Evolutionary conservation across 2,888 invertebrate genomes (phyloP).

Genomic region (Leucoptera coffeella): DNA sequence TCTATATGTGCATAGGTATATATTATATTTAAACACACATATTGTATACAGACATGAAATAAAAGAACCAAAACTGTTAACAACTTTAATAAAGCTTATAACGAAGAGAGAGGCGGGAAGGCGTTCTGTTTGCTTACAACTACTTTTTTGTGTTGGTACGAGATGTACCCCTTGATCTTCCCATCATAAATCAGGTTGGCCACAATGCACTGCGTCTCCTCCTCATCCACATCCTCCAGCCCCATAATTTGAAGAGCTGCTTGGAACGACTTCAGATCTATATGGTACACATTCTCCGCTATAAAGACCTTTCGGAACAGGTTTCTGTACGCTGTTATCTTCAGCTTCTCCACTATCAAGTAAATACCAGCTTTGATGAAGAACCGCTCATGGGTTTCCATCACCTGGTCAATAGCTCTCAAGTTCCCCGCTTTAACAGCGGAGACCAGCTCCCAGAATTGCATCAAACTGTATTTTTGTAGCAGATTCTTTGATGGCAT

Average conservation of each 20-base stretch:
- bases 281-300: constrained; percentile 74
- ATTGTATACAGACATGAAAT: no score
- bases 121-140: constrained; percentile 97
- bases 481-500: constrained; percentile 82
- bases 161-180: constrained; percentile 97
- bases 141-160: constrained; percentile 92
- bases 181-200: constrained; percentile 95
- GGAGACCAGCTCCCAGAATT: constrained; percentile 84
- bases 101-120: constrained; percentile 74
- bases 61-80: no score
- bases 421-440: constrained; percentile 90
- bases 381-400: constrained; percentile 82
- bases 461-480: constrained; percentile 82
- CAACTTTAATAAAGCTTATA: no score
- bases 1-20: no score
- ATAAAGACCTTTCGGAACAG: constrained; percentile 88
- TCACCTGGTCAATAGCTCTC: constrained; percentile 71
- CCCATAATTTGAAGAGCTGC: constrained; percentile 77
- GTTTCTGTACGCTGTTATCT: constrained; percentile 92
- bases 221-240: constrained; percentile 80
- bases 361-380: constrained; percentile 97
- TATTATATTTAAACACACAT: no score
- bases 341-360: constrained; percentile 92
- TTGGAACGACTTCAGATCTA: constrained; percentile 80
- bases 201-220: constrained; percentile 94